Evolutionary conservation across 2,888 invertebrate species (phyloP).

Genomic region (Miltochrista miniata): DNA sequence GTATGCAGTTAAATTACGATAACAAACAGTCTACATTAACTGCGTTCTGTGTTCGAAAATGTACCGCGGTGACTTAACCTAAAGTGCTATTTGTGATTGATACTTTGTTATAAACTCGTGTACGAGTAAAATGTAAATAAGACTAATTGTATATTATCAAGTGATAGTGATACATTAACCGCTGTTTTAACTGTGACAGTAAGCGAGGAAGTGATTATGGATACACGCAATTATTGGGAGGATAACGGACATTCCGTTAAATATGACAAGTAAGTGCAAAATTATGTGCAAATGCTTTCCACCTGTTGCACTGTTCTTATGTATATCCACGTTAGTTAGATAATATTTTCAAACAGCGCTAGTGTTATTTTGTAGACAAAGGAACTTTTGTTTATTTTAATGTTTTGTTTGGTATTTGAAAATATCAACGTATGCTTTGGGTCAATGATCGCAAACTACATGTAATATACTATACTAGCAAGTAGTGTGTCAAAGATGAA

Average conservation of each 20-base stretch:
- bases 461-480: too few relatives aligned
- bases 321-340: too few relatives aligned
- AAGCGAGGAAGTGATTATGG: constrained; percentile 68
- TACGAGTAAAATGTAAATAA: constrained; percentile 47
- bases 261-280: constrained; percentile 68
- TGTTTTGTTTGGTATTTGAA: too few relatives aligned
- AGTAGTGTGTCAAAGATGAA: too few relatives aligned
- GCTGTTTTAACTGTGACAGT: constrained; percentile 53
- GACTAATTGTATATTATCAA: constrained; percentile 35
- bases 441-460: neutral
- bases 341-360: too few relatives aligned
- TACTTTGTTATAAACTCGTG: constrained; percentile 35
- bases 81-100: constrained; percentile 34
- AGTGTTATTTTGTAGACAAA: too few relatives aligned
- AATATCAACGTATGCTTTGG: neutral
- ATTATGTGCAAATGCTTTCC: too few relatives aligned
- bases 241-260: constrained; percentile 73
- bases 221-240: constrained; percentile 75
- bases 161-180: constrained; percentile 53
- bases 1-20: constrained; percentile 53
- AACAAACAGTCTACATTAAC: constrained; percentile 37
- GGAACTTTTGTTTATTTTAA: too few relatives aligned
- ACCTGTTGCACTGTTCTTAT: too few relatives aligned
- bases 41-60: constrained; percentile 49
- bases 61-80: constrained; percentile 57